Conservation (phyloP, 2,888 invertebrate species). For the Maniola hyperantus region DNA sequence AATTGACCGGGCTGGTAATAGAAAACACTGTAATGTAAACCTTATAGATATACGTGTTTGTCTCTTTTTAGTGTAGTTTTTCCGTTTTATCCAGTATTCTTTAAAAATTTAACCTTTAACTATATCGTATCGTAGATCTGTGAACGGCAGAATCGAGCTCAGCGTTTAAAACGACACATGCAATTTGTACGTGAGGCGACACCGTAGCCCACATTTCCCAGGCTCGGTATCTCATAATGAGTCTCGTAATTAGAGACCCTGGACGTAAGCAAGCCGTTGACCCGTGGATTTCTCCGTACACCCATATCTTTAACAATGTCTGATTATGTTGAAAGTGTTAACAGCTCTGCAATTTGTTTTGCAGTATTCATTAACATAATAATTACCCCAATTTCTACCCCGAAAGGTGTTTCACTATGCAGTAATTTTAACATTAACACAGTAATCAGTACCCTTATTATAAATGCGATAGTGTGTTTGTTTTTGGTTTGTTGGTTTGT, state of each 20-base stretch:
- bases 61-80: too few relatives aligned
- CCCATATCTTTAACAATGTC: background rate
- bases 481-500: too few relatives aligned
- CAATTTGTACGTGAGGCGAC: constrained; percentile 1
- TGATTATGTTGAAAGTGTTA: background rate
- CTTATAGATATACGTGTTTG: too few relatives aligned
- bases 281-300: constrained; percentile 43
- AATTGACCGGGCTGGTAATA: too few relatives aligned
- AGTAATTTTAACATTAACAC: too few relatives aligned
- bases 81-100: too few relatives aligned
- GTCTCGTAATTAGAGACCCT: constrained; percentile 35
- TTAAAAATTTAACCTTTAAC: too few relatives aligned
- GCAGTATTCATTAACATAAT: background rate
- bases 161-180: background rate
- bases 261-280: constrained; percentile 40
- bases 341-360: background rate
- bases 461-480: too few relatives aligned
- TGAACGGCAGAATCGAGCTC: too few relatives aligned
- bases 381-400: background rate
- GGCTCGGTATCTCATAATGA: constrained; percentile 36
- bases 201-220: background rate
- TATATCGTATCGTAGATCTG: too few relatives aligned
- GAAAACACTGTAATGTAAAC: too few relatives aligned
- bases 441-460: too few relatives aligned
- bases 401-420: background rate